Percentiles rank a stretch among this genome's conserved stretches.
Evolutionary conservation across 2,797 vertebrate genomes (phyloP).

Genomic region (Petrocephalus schoutedeni): DNA sequence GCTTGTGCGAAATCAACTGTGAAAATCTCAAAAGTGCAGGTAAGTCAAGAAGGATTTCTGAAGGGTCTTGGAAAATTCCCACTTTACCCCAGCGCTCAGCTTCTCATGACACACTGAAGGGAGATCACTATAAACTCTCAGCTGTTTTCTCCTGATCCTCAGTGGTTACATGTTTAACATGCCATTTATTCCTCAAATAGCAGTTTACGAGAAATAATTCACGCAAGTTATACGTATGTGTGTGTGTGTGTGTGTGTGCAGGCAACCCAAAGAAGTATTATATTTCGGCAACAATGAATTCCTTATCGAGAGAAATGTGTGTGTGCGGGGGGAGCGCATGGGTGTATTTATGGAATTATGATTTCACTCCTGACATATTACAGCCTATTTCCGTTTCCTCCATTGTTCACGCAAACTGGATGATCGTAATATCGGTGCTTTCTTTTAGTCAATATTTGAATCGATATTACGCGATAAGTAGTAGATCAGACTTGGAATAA

Average conservation of each 20-base stretch:
- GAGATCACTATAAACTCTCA: background rate
- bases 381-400: background rate
- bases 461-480: background rate
- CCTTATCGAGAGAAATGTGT: too few species aligned
- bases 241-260: background rate
- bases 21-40: background rate
- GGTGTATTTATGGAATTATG: background rate
- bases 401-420: background rate
- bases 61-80: background rate
- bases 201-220: background rate
- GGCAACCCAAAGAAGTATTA: too few species aligned
- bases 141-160: background rate
- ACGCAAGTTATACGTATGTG: too few species aligned
- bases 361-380: background rate
- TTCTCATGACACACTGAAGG: background rate
- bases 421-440: background rate
- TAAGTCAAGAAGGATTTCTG: background rate
- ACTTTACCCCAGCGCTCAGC: background rate
- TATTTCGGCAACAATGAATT: too few species aligned
- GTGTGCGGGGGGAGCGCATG: background rate
- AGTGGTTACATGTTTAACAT: background rate
- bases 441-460: conserved; percentile 33
- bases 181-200: background rate
- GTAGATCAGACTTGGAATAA: background rate
- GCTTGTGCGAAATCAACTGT: background rate